Evolutionary conservation across 2,888 invertebrate genomes (phyloP), one percentile per base, ranked within the genome.

Genomic region (Mamestra brassicae): DNA sequence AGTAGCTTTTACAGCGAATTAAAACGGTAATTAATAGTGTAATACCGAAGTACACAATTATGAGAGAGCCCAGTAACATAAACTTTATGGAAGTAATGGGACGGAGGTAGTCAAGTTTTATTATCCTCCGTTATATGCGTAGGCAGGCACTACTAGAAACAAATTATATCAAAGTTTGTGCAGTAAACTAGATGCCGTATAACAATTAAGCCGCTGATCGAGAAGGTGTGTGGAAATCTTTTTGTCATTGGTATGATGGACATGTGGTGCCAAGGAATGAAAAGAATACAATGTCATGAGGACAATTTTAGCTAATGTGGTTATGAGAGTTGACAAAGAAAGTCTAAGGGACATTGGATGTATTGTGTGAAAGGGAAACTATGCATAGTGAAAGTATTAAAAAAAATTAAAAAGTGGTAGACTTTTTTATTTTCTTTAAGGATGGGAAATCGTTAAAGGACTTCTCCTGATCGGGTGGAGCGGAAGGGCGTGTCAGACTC

Each of bases 161-260:
- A 26, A 6, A 4, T 11, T 13, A 15, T 50, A 15, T 50, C 4
- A 15, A 4, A 15, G 3, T 52, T 17, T 17, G 17, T 17, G 2
- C 7, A 17, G 13, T 47, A 15, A 3, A 52, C 5, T 17, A 17
- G 17, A 17, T 17, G 52, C 17, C 52, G 47, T 42, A 47, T 47
- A 4, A 13, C 13, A 13, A 4, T 47, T 26, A 75, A 75, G 42
- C 50, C 13, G 0, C 15, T 73, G 34, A 11, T 38, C 38, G n/a
- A 50, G 34, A 38, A 76, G 34, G 57, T 50, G 42, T 74, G 36
- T 50, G 10, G 66, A 64, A 76, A 76, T 74, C 42, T 6, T 50
- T 42, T 64, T 17, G 55, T 36, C n/a, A 76, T 76, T 76, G 50
- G 42, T 76, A 65, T 74, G 57, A 58, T 58, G 4, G 15, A 8